Percentiles rank a stretch among this genome's conserved stretches.
These are phyloP conservation scores for Leptodactylus fallax DNA, from an alignment of 2,797 vertebrate genomes.

Conservation along the genomic window DNA sequence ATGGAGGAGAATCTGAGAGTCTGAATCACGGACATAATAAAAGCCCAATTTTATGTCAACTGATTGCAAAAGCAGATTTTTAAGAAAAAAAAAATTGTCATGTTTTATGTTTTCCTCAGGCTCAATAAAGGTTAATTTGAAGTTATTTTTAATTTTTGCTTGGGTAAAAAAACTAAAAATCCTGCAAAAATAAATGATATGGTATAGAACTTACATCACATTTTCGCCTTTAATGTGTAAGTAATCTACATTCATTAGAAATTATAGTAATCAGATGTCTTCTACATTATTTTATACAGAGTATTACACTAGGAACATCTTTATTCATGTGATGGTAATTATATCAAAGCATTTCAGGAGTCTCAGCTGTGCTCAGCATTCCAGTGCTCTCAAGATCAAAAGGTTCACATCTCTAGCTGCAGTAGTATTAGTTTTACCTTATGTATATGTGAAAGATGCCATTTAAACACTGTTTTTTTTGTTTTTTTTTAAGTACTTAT, in stretches of 20 bases:
- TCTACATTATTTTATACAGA: conserved; percentile 13
- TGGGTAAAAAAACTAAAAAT: background rate
- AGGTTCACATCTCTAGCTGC: background rate
- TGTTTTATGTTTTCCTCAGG: too few relatives aligned
- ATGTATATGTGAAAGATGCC: background rate
- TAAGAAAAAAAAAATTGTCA: too few relatives aligned
- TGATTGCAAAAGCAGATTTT: too few relatives aligned
- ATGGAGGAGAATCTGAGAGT: too few relatives aligned
- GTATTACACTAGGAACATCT: conserved; percentile 28
- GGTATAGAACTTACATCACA: background rate
- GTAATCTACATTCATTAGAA: conserved; percentile 46
- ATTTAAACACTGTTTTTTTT: background rate
- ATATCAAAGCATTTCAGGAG: background rate
- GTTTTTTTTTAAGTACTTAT: background rate
- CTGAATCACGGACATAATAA: too few relatives aligned
- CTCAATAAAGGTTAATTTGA: background rate
- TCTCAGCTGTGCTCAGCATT: conserved; percentile 27
- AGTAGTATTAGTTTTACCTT: background rate
- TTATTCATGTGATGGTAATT: conserved; percentile 32
- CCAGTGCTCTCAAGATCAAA: background rate
- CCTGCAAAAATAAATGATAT: background rate
- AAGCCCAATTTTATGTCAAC: too few relatives aligned
- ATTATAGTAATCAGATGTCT: conserved; percentile 34
- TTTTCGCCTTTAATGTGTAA: background rate
- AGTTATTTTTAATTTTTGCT: background rate